Percentiles rank a stretch among this genome's conserved stretches.
Conservation (phyloP, 2,888 invertebrate species). For the Eupithecia centaureata region DNA sequence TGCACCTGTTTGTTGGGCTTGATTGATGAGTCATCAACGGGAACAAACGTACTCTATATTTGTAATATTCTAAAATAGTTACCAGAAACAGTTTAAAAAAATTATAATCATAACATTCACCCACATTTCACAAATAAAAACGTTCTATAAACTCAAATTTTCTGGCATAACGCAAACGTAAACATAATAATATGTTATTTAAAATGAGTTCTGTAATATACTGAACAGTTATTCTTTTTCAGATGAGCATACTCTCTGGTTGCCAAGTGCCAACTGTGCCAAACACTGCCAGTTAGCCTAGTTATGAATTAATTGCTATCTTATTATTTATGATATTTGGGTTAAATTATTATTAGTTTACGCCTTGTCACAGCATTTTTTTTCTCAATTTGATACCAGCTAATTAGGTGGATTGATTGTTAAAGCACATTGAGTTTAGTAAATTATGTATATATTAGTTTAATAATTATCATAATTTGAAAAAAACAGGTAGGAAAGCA, state of each 20-base stretch:
- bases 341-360: neutral
- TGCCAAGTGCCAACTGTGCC: slow-evolving; percentile 66
- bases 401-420: no score
- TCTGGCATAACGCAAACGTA: slow-evolving; percentile 45
- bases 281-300: slow-evolving; percentile 61
- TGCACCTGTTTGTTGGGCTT: neutral
- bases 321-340: slow-evolving; percentile 20
- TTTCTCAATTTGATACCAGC: no score
- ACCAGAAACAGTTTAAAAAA: neutral
- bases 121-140: slow-evolving; percentile 37
- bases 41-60: neutral
- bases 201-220: slow-evolving; percentile 59
- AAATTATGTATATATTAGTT: no score
- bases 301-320: slow-evolving; percentile 54
- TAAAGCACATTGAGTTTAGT: no score
- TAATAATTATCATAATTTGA: no score
- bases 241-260: slow-evolving; percentile 48
- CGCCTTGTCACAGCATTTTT: neutral
- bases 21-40: neutral
- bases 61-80: neutral
- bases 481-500: no score
- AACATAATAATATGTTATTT: slow-evolving; percentile 51
- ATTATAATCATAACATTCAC: slow-evolving; percentile 13
- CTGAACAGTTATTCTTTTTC: slow-evolving; percentile 55
- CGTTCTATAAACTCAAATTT: slow-evolving; percentile 39